These are phyloP conservation scores for Lophura nycthemera DNA, from an alignment of 2,113 vertebrate species.

Conservation along the genomic window DNA sequence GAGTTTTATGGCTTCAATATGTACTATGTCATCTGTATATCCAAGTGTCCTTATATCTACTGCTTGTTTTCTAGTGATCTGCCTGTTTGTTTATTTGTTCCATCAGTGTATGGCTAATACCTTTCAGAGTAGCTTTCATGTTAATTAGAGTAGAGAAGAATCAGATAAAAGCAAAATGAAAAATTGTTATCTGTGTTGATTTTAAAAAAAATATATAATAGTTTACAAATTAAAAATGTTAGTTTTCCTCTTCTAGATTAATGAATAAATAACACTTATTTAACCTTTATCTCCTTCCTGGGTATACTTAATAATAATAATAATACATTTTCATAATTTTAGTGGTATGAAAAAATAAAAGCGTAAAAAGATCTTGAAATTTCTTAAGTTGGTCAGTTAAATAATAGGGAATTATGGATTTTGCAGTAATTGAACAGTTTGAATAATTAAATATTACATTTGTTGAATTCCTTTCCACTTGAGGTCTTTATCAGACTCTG, in stretches of 20 bases:
- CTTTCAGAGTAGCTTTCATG: background rate
- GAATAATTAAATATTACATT: background rate
- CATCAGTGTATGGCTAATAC: background rate
- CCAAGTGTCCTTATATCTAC: background rate
- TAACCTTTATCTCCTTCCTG: background rate
- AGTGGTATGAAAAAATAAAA: background rate
- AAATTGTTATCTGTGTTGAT: background rate
- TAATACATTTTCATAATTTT: background rate
- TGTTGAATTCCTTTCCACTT: background rate
- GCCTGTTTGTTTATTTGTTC: background rate
- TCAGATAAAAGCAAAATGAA: background rate
- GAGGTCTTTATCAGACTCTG: background rate
- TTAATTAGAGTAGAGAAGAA: background rate
- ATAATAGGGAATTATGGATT: background rate
- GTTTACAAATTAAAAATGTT: background rate
- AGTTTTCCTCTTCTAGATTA: background rate
- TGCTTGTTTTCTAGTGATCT: background rate
- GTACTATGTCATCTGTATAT: background rate
- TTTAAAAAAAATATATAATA: background rate
- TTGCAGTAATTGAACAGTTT: background rate
- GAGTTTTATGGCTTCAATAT: background rate
- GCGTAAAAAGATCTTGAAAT: background rate
- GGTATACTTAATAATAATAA: background rate
- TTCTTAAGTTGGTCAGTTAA: background rate
- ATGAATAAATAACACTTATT: background rate